These are phyloP conservation scores for Pilophorus perplexus DNA, from an alignment of 2,888 invertebrate species.

Conservation along the genomic window DNA sequence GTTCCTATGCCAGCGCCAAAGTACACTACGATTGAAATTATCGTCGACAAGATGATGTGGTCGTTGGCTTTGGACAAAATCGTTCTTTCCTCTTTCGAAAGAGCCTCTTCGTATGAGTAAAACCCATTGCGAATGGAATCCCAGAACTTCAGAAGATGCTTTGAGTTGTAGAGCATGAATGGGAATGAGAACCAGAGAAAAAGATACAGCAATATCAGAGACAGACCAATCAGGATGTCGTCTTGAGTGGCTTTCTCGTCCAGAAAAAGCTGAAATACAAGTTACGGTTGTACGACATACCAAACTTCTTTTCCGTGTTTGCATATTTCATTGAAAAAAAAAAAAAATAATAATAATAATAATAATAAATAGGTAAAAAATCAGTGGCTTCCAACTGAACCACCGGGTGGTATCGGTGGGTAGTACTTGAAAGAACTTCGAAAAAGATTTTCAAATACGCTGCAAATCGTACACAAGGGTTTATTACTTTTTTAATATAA, in stretches of 20 bases:
- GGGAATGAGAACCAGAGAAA: constrained; percentile 10
- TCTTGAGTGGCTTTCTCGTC: not conserved
- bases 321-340: too few species aligned
- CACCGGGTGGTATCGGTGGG: too few species aligned
- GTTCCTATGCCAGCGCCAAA: constrained; percentile 14
- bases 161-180: constrained; percentile 11
- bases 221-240: not conserved
- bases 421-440: too few species aligned
- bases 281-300: too few species aligned
- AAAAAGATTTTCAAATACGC: too few species aligned
- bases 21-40: constrained; percentile 3
- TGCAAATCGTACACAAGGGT: too few species aligned
- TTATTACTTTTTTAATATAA: too few species aligned
- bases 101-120: constrained; percentile 3
- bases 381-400: too few species aligned
- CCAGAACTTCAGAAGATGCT: constrained; percentile 15
- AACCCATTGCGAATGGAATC: not conserved
- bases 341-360: too few species aligned
- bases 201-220: constrained; percentile 2
- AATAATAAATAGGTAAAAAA: too few species aligned
- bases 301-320: too few species aligned
- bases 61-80: constrained; percentile 25
- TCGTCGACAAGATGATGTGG: constrained; percentile 1
- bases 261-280: not conserved
- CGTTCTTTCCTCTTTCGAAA: not conserved